phyloP scores from a whole-genome alignment of 1,140 invertebrate genomes.

The Drosophila erecta region DNA sequence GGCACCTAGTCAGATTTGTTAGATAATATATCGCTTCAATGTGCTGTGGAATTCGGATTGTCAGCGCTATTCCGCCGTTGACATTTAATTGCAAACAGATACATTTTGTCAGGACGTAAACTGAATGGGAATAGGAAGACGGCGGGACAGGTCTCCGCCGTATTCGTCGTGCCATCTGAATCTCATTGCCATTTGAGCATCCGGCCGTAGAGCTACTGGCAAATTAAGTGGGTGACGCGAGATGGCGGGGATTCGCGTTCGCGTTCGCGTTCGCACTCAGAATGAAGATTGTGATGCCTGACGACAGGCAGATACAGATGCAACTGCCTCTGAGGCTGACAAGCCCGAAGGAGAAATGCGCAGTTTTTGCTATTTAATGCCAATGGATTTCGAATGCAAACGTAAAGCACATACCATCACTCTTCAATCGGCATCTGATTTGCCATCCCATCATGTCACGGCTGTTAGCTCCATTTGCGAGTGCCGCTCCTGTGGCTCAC shows the following conservation, averaged over 20 bases:
- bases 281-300: constrained; percentile 26
- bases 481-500: constrained; percentile 35
- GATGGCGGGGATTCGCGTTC: constrained; percentile 28
- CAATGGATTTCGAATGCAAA: constrained; percentile 74
- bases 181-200: constrained; percentile 56
- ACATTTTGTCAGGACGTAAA: constrained; percentile 69
- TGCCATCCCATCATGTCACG: constrained; percentile 48
- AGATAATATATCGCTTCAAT: constrained; percentile 43
- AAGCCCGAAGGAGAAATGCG: constrained; percentile 62
- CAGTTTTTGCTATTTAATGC: constrained; percentile 79
- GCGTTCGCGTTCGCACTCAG: constrained; percentile 35
- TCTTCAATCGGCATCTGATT: constrained; percentile 73
- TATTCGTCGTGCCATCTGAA: constrained; percentile 45
- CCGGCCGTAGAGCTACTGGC: constrained; percentile 53
- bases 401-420: constrained; percentile 67
- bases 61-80: constrained; percentile 56
- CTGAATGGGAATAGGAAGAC: constrained; percentile 50
- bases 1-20: constrained; percentile 28
- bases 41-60: constrained; percentile 52
- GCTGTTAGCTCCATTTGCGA: background rate
- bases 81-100: constrained; percentile 81
- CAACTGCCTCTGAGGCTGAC: constrained; percentile 21
- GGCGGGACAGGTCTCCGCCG: constrained; percentile 22
- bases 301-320: constrained; percentile 37
- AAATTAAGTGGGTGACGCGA: constrained; percentile 73